Conservation (phyloP, 2,888 invertebrate species). For the Fragum fragum region DNA sequence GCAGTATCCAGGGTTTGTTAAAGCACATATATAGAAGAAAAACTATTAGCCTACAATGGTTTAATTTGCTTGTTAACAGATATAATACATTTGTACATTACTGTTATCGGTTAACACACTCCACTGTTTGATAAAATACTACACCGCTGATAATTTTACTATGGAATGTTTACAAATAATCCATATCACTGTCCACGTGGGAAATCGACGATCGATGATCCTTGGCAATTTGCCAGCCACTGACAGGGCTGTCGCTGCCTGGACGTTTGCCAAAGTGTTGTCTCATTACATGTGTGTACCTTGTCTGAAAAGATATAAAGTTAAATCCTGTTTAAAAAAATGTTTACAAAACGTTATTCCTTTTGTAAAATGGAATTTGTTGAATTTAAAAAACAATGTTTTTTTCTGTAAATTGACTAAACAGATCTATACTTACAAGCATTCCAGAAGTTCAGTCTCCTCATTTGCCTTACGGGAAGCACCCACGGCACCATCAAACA, state of each 20-base stretch:
- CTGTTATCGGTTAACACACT: background rate
- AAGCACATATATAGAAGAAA: background rate
- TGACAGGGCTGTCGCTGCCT: constrained; percentile 9
- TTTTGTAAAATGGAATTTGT: background rate
- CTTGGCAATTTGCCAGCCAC: constrained; percentile 10
- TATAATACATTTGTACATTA: too few species aligned
- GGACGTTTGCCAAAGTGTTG: constrained; percentile 17
- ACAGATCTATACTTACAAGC: constrained; percentile 20
- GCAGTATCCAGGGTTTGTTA: constrained; percentile 10
- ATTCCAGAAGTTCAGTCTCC: background rate
- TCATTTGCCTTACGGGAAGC: constrained; percentile 19
- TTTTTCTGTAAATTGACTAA: background rate
- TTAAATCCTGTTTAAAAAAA: background rate
- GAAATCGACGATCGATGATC: constrained; percentile 1
- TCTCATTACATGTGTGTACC: constrained; percentile 2
- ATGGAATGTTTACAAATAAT: constrained; percentile 14
- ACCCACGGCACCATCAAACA: background rate
- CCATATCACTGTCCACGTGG: constrained; percentile 13
- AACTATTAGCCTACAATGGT: background rate
- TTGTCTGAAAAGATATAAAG: background rate
- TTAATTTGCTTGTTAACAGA: too few species aligned
- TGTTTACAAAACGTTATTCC: background rate
- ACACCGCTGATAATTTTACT: constrained; percentile 2
- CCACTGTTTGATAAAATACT: constrained; percentile 10
- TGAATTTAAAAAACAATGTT: constrained; percentile 7